Evolutionary conservation across 1,140 invertebrate genomes (phyloP), one percentile per base, ranked within the genome.

Genomic region (Diabrotica undecimpunctata): DNA sequence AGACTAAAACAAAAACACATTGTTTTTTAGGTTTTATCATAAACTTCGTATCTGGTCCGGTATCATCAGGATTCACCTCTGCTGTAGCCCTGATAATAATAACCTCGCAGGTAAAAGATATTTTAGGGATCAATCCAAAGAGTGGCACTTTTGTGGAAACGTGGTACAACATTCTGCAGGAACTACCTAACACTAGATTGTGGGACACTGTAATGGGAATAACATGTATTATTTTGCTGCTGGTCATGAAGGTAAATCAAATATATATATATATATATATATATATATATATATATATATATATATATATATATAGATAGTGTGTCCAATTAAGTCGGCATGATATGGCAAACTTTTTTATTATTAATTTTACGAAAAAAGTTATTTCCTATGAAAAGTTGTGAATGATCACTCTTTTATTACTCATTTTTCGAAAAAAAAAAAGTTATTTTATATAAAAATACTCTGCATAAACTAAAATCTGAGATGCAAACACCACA

Each of bases 31-130:
- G 95, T 55, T 96, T 97, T 76, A 82, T 97, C 39, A 91, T 97
- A 61, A 93, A 96, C 79, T 97, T 96, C 78, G 93, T 97, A 1
- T 96, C 93, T 0, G 91, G 91, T 4, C 93, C 95, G 0, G 95
- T 97, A 0, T 94, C 94, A 11, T 94, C 91, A 9, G 93, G 94
- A 12, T 97, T 97, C 75, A 96, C 94, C 0, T 94, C 93, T 2
- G 94, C 95, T 0, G 94, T 95, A 10, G 94, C 95, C 13, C 82
- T 97, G 35, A 94, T 95, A 66, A 96, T 97, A 57, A 86, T 93
- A 4, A 88, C 90, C 5, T 93, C 93, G 0, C 95, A 97, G 82
- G 81, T 96, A 6, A 96, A 93, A 79, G 89, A 91, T 70, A 79
- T 95, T 39, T 83, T 94, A n/a, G 90, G 90, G 0, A 90, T 97